These are phyloP conservation scores for Percina caprodes DNA, from an alignment of 2,113 vertebrate genomes.

Conservation along the genomic window DNA sequence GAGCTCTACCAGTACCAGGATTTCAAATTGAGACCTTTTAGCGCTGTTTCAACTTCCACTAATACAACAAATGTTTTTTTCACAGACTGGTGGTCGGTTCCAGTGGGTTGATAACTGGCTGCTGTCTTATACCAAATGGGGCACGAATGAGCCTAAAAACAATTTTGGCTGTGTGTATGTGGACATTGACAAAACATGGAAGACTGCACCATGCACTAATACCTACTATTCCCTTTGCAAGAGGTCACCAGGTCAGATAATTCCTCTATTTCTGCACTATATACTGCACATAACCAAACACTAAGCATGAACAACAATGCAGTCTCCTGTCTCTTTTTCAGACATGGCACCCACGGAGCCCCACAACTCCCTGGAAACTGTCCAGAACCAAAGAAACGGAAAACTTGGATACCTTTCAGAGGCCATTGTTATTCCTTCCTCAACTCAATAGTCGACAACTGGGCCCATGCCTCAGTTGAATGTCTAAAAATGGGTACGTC, in stretches of 20 bases:
- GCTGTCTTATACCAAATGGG: slow-evolving; percentile 92
- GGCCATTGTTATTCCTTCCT: slow-evolving; percentile 91
- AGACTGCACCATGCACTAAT: slow-evolving; percentile 88
- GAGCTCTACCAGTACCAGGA: background rate
- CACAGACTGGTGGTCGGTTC: slow-evolving; percentile 87
- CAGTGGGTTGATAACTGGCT: slow-evolving; percentile 93
- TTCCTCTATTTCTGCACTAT: background rate
- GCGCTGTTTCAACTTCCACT: background rate
- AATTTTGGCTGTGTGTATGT: slow-evolving; percentile 93
- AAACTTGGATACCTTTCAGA: slow-evolving; percentile 92
- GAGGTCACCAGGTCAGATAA: slow-evolving; percentile 85
- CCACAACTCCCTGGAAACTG: slow-evolving; percentile 93
- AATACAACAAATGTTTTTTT: background rate
- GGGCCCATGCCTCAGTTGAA: slow-evolving; percentile 92
- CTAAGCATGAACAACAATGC: background rate
- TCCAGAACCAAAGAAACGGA: slow-evolving; percentile 84
- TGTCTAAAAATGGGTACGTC: slow-evolving; percentile 89
- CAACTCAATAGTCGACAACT: slow-evolving; percentile 82
- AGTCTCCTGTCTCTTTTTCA: slow-evolving; percentile 59
- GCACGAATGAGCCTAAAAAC: slow-evolving; percentile 86
- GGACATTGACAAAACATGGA: slow-evolving; percentile 89
- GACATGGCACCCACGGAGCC: slow-evolving; percentile 89
- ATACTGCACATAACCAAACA: background rate
- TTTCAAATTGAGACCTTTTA: background rate
- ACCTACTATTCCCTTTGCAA: slow-evolving; percentile 92